These are phyloP conservation scores for Lasioglossum figueresi DNA, from an alignment of 2,888 invertebrate species.

Conservation along the genomic window DNA sequence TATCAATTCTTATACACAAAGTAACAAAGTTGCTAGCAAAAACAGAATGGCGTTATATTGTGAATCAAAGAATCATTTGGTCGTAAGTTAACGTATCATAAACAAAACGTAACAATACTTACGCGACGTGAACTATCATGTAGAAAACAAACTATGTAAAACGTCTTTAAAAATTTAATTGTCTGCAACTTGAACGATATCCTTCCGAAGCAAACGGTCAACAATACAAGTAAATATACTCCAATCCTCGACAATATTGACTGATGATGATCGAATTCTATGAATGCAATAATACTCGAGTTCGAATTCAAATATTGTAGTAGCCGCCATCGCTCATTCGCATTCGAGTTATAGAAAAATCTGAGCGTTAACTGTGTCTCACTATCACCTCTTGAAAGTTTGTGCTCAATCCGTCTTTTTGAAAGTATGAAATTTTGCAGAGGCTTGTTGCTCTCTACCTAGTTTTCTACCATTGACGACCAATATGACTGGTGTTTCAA, in stretches of 20 bases:
- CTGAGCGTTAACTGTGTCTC: slow-evolving; percentile 17
- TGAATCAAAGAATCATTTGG: background rate
- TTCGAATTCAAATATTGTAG: slow-evolving; percentile 43
- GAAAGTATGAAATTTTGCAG: slow-evolving; percentile 88
- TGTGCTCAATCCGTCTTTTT: slow-evolving; percentile 86
- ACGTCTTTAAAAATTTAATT: slow-evolving; percentile 35
- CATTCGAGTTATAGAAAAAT: slow-evolving; percentile 17
- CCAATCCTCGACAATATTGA: slow-evolving; percentile 49
- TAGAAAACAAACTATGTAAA: slow-evolving; percentile 37
- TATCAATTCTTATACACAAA: slow-evolving; percentile 25
- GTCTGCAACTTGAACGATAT: slow-evolving; percentile 40
- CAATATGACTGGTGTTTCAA: slow-evolving; percentile 91
- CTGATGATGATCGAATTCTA: slow-evolving; percentile 43
- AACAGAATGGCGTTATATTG: background rate
- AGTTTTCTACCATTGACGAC: slow-evolving; percentile 91
- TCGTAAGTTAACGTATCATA: slow-evolving; percentile 21
- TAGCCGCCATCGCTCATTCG: slow-evolving; percentile 19
- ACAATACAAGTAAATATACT: slow-evolving; percentile 31
- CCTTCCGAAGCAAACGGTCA: slow-evolving; percentile 17
- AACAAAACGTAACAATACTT: slow-evolving; percentile 56
- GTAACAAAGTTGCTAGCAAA: background rate
- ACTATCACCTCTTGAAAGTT: slow-evolving; percentile 23
- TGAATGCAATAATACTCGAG: slow-evolving; percentile 43
- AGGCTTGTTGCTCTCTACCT: slow-evolving; percentile 88
- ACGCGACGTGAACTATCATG: slow-evolving; percentile 29